Conservation (phyloP, 2,113 vertebrate genomes). For the Nothocercus julius region DNA sequence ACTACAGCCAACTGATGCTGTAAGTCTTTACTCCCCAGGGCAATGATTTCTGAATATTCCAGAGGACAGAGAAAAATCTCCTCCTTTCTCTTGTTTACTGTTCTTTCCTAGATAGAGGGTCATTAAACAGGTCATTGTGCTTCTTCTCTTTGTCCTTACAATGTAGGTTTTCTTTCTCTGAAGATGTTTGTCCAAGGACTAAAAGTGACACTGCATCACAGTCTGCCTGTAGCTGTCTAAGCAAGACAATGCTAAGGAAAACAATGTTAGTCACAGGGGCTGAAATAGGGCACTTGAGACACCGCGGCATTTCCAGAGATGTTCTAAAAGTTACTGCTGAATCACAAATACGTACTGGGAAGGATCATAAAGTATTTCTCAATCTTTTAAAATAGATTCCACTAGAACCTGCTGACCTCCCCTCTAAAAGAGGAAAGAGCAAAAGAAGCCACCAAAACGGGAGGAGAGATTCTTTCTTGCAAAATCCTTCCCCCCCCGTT, state of each 20-base stretch:
- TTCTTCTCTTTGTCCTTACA: not conserved
- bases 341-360: not conserved
- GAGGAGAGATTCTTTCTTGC: not conserved
- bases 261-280: not conserved
- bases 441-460: not conserved
- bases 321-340: not conserved
- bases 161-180: not conserved
- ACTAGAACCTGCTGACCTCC: not conserved
- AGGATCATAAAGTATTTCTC: not conserved
- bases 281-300: not conserved
- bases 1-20: slow-evolving; percentile 20
- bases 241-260: not conserved
- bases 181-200: not conserved
- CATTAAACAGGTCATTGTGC: not conserved
- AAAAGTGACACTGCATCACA: not conserved
- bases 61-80: not conserved
- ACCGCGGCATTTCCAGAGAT: not conserved
- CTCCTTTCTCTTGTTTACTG: not conserved
- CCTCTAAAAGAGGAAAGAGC: not conserved
- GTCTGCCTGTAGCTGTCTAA: not conserved
- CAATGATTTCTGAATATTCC: not conserved
- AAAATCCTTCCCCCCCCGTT: not conserved
- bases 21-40: slow-evolving; percentile 8
- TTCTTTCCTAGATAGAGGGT: not conserved
- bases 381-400: not conserved